phyloP scores from a whole-genome alignment of 37 sponge, comb jelly and placozoan genomes.

The Axinella damicornis region DNA sequence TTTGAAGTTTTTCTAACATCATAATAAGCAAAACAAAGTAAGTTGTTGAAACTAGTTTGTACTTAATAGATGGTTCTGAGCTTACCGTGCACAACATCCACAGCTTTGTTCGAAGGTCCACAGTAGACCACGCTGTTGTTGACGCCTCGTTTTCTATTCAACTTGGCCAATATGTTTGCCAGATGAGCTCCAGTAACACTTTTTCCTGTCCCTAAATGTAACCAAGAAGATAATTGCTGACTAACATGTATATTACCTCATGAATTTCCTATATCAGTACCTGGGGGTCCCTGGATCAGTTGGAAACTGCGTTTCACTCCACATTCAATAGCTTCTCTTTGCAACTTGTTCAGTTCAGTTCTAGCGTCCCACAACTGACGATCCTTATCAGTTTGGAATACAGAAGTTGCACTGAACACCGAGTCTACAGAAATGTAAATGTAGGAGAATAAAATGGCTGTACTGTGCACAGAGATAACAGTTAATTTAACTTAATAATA shows the following conservation, averaged over 20 bases:
- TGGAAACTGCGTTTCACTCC: conserved; percentile 19
- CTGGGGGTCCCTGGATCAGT: conserved; percentile 68
- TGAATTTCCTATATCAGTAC: background rate
- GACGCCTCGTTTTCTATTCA: conserved; percentile 11
- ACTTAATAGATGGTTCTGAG: conserved; percentile 40
- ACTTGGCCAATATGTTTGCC: conserved; percentile 40
- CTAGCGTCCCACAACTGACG: background rate
- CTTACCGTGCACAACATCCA: conserved; percentile 63
- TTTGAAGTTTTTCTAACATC: too few species aligned
- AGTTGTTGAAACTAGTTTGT: too few species aligned
- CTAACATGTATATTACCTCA: too few species aligned
- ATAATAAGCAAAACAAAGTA: too few species aligned
- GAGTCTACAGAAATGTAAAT: too few species aligned
- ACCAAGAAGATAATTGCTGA: too few species aligned
- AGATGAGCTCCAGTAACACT: conserved; percentile 67
- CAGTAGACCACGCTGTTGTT: conserved; percentile 67
- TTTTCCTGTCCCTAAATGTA: conserved; percentile 63
- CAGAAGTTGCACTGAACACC: background rate
- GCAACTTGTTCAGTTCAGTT: conserved; percentile 11
- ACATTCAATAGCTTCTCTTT: conserved; percentile 2
- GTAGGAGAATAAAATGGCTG: too few species aligned
- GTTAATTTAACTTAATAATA: too few species aligned
- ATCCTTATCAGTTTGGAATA: background rate
- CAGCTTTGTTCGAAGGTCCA: conserved; percentile 71
- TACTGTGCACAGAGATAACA: background rate